Evolutionary conservation across 2,797 vertebrate genomes (phyloP), one percentile per base, ranked within the genome.

Genomic region (Hypotaenidia okinawae): DNA sequence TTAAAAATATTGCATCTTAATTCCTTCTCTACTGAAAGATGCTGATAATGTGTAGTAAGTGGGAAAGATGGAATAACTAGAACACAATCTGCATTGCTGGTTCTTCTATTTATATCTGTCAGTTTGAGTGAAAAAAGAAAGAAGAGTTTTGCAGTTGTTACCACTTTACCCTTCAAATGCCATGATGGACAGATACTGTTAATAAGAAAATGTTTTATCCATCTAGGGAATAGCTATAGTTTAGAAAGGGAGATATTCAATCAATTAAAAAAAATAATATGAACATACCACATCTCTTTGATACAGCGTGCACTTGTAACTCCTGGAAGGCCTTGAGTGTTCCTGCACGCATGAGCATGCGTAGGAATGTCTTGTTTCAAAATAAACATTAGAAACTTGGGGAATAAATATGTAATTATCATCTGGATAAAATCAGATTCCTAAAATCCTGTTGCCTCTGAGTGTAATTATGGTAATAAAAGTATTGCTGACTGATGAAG

Each of bases 391-490:
- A 95, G 72, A 90, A 95, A 84, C 58, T 87, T 89, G 41, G 75
- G 59, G 67, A 96, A 94, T 77, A 94, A 90, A 81, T 97, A 89
- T 74, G 57, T 88, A 96, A 92, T 93, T 94, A 94, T 90, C 58
- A 93, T 81, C 77, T 89, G 43, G 47, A 95, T 89, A 96, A 96
- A 96, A 91, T 70, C 52, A 95, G 91, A 80, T 93, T 43, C 70
- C 77, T 94, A 84, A 93, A 95, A 95, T 93, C 59, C 67, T 93
- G 82, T 55, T 90, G 82, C 93, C 90, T 77, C 87, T 87, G 86
- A 91, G 15, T 86, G 28, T 93, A 97, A 97, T 97, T 96, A 95
- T 8, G 94, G 90, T 93, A 97, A 97, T 95, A 94, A 95, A 96
- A 96, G 74, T 80, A 88, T 57, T 96, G 92, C 70, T 97, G 95